Evolutionary conservation across 2,113 vertebrate species (phyloP), one percentile per base, ranked within the genome.

Genomic region (Plecturocebus donacophilus): DNA sequence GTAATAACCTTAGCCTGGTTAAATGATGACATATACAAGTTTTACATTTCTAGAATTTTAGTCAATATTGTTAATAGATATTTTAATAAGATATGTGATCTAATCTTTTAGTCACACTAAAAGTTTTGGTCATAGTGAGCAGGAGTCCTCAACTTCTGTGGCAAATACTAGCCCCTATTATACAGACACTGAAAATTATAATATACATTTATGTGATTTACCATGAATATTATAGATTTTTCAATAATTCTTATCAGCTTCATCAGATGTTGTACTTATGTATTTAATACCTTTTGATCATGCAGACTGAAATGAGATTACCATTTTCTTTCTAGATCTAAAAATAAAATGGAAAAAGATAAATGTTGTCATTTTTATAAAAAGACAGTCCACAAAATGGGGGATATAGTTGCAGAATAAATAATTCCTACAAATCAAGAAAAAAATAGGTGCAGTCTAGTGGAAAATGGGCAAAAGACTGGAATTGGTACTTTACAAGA

Each of bases 241-340:
- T 2, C 70, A 81, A 96, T 86, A 90, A 8, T 96, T 73, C 1
- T 98, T 98, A 94, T 3, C 97, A 2, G 4, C 9, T 82, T 73
- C 23, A 89, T 35, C n/a, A 98, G 89, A 94, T 99, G 82, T 96
- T 92, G 38, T 14, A 97, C 96, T 32, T 98, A 87, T 0, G 5
- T 21, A 76, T 98, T 98, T 87, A 98, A 92, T 71, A 94, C 42
- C 0, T 98, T 98, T 82, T 98, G 92, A 42, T 13, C 96, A 95
- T 32, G 66, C 21, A 35, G 30, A 58, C 9, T 86, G 0, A 16
- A 58, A 66, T 30, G 6, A 35, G 0, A 0, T 3, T 0, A 8
- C 27, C 32, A 2, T 86, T 81, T 81, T 0, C 66, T 96, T 94
- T 95, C 32, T 96, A 19, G 54, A 87, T 71, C 97, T 98, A 92